A percentile compares a stretch with the other conserved stretches of the same genome.
Evolutionary conservation across 2,113 vertebrate genomes (phyloP).

Genomic region (Zeus faber): DNA sequence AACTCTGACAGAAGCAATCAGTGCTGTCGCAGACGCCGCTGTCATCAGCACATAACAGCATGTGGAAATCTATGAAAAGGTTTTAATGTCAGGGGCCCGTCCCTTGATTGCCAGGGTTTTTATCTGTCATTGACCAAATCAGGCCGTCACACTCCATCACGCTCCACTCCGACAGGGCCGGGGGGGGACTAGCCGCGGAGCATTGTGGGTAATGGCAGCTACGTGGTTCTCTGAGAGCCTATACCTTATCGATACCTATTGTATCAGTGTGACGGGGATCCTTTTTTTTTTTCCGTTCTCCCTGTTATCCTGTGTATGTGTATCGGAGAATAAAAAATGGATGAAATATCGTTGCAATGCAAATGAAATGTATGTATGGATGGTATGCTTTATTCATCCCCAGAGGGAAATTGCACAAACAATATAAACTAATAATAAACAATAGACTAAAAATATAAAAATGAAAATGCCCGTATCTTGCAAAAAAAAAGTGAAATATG

Average conservation of each 20-base stretch:
- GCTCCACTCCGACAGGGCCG: conserved; percentile 43
- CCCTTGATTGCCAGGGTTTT: conserved; percentile 66
- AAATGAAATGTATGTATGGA: too few species aligned
- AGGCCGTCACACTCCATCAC: conserved; percentile 31
- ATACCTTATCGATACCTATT: conserved; percentile 72
- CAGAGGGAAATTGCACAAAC: too few species aligned
- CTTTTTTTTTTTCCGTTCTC: conserved; percentile 26
- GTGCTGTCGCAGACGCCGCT: conserved; percentile 58
- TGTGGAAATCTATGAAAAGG: conserved; percentile 70
- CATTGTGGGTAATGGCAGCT: conserved; percentile 54
- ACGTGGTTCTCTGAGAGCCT: conserved; percentile 52
- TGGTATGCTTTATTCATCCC: too few species aligned
- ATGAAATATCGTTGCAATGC: too few species aligned
- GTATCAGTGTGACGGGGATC: conserved; percentile 52
- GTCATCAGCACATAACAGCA: conserved; percentile 60
- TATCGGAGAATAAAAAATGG: too few species aligned
- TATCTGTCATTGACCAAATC: conserved; percentile 70
- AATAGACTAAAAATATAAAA: too few species aligned
- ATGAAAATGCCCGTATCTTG: too few species aligned
- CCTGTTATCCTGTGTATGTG: conserved; percentile 36
- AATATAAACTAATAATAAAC: too few species aligned
- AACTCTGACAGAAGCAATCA: conserved; percentile 66
- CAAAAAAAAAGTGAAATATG: too few species aligned
- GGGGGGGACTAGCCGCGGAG: conserved; percentile 45
- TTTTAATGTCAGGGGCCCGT: conserved; percentile 64